Percentiles rank a stretch among this genome's conserved stretches.
phyloP scores from a whole-genome alignment of 2,113 vertebrate species.

The Hiodon tergisus region DNA sequence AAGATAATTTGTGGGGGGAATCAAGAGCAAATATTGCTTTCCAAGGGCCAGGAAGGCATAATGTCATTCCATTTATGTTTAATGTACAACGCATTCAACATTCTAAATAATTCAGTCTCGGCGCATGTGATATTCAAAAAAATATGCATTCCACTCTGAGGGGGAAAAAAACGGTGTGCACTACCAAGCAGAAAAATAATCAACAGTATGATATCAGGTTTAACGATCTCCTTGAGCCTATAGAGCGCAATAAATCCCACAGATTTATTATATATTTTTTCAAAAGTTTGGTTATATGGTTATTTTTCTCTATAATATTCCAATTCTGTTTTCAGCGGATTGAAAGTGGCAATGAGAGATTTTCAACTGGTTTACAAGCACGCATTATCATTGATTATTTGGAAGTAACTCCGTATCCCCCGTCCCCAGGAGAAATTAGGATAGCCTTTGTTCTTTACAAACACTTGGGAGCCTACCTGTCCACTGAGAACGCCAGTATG shows the following conservation, averaged over 20 bases:
- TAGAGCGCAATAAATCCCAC: too few species aligned
- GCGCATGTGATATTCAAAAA: conserved; percentile 1
- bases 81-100: neutral
- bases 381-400: neutral
- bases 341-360: too few species aligned
- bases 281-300: too few species aligned
- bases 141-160: neutral
- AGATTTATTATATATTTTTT: too few species aligned
- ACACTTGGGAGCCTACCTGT: conserved; percentile 88
- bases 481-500: conserved; percentile 94
- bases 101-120: neutral
- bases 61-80: conserved; percentile 6
- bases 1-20: neutral
- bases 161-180: too few species aligned
- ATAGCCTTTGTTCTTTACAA: conserved; percentile 94
- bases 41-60: neutral
- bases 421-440: conserved; percentile 83
- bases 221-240: neutral
- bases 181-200: neutral
- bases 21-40: conserved; percentile 8
- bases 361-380: too few species aligned
- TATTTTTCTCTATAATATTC: too few species aligned
- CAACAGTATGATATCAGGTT: too few species aligned
- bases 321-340: too few species aligned
- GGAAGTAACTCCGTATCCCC: neutral